Conservation (phyloP, 2,797 vertebrate genomes). For the Phataginus tetradactyla region DNA sequence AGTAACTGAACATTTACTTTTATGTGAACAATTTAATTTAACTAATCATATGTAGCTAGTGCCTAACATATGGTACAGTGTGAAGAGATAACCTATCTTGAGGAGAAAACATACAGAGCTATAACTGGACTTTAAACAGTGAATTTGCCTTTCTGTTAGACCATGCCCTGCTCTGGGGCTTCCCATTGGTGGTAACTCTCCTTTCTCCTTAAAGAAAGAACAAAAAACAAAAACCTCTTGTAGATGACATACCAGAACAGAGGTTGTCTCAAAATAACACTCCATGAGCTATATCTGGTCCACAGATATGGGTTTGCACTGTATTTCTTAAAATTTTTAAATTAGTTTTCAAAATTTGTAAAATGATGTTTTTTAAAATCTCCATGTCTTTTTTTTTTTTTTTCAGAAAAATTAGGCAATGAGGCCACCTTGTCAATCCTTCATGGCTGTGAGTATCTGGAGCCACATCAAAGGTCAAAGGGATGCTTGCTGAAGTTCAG, state of each 20-base stretch:
- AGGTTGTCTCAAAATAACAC: background rate
- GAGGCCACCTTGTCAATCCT: background rate
- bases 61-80: background rate
- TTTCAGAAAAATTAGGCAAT: background rate
- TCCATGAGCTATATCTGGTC: background rate
- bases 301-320: background rate
- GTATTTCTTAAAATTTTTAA: background rate
- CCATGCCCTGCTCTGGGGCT: background rate
- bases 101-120: background rate
- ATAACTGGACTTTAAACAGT: background rate
- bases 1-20: background rate
- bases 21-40: constrained; percentile 18
- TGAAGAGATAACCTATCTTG: background rate
- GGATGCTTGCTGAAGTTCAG: background rate
- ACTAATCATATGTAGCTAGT: background rate
- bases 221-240: background rate
- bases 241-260: background rate
- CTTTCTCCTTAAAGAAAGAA: background rate
- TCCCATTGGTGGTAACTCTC: background rate
- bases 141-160: background rate
- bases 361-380: background rate
- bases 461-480: background rate
- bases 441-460: background rate
- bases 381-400: background rate
- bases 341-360: background rate